phyloP scores from a whole-genome alignment of 2,797 vertebrate species.

The Gorsachius magnificus region DNA sequence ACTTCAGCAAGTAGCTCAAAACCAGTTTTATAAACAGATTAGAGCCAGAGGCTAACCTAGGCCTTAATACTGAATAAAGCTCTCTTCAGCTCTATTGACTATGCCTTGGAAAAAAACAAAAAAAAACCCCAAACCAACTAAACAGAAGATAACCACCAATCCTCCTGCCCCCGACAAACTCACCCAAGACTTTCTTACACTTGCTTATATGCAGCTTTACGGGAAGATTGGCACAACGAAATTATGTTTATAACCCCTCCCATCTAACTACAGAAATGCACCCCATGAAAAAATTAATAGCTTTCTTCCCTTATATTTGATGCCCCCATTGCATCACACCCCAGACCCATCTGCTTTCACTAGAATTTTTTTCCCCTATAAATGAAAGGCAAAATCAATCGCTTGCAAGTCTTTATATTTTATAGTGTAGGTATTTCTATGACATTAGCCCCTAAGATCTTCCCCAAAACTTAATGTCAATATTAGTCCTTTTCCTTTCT shows the following conservation, averaged over 20 bases:
- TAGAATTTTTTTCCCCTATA: background rate
- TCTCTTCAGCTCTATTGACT: background rate
- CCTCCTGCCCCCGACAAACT: background rate
- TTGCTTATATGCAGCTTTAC: background rate
- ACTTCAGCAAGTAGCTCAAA: background rate
- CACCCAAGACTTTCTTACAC: background rate
- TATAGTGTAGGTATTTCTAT: background rate
- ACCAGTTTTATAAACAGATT: background rate
- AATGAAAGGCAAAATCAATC: background rate
- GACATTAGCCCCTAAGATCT: background rate
- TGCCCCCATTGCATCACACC: background rate
- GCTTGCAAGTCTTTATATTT: background rate
- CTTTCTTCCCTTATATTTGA: background rate
- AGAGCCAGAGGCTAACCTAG: background rate
- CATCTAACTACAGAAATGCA: background rate
- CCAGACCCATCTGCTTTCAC: background rate
- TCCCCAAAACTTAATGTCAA: background rate
- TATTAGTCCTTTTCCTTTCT: background rate
- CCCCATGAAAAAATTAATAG: background rate
- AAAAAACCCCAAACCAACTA: rapidly evolving
- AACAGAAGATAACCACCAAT: background rate
- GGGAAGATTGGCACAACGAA: background rate
- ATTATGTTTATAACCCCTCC: background rate
- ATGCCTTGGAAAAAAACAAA: background rate
- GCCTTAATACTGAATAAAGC: background rate